Conservation (phyloP, 2,888 invertebrate species). For the Lasioglossum vierecki region DNA sequence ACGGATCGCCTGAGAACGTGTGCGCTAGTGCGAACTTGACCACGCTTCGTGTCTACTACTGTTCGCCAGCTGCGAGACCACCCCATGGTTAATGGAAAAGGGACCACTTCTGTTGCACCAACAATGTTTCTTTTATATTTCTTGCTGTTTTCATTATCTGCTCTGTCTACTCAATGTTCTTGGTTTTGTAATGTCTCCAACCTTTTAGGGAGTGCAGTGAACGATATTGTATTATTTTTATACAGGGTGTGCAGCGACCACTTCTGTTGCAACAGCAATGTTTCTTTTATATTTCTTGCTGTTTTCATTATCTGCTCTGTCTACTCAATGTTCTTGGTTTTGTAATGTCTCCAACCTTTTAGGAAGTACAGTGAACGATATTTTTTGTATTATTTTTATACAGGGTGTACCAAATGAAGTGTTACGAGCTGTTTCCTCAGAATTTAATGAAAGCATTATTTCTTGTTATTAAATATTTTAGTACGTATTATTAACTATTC, state of each 20-base stretch:
- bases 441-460: neutral
- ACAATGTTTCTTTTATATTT: neutral
- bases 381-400: neutral
- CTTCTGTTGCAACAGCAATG: neutral
- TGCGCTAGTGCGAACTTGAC: conserved; percentile 33
- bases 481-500: neutral
- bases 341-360: neutral
- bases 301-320: neutral
- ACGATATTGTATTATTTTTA: neutral
- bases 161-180: neutral
- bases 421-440: neutral
- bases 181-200: neutral
- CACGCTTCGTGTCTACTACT: conserved; percentile 27
- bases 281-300: neutral
- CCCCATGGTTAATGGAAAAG: conserved; percentile 21
- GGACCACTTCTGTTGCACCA: neutral
- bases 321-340: neutral
- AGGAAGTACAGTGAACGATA: neutral
- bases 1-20: conserved; percentile 39
- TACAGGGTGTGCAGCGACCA: neutral
- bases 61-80: conserved; percentile 36
- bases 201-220: no score
- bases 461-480: neutral
- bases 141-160: neutral
- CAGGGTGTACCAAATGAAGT: neutral